These are phyloP conservation scores for Petrolisthes manimaculis DNA, from an alignment of 2,888 invertebrate species.

Conservation along the genomic window DNA sequence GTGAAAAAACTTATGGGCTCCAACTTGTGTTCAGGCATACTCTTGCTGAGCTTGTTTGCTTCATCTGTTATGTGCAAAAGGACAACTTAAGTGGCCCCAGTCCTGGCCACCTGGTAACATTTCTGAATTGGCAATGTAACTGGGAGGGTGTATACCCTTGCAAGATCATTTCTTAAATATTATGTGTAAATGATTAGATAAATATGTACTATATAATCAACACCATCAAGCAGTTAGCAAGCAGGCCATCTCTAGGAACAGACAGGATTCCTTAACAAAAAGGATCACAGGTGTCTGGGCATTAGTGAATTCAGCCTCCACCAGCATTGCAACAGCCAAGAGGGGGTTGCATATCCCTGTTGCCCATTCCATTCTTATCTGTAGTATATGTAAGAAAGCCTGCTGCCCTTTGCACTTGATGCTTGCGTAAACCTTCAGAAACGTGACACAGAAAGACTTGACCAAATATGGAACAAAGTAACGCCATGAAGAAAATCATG, in stretches of 20 bases:
- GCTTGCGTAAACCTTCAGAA: conserved; percentile 54
- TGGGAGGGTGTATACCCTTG: conserved; percentile 45
- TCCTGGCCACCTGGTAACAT: conserved; percentile 30
- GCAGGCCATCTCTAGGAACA: conserved; percentile 57
- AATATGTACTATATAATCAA: conserved; percentile 64
- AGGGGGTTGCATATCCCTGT: background rate
- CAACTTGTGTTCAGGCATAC: conserved; percentile 25
- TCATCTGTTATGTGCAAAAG: conserved; percentile 36
- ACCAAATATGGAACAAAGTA: conserved; percentile 36
- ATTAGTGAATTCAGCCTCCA: conserved; percentile 24
- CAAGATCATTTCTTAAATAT: conserved; percentile 47
- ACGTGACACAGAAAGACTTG: conserved; percentile 41
- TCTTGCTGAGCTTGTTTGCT: conserved; percentile 16
- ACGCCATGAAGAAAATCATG: conserved; percentile 8
- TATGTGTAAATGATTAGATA: conserved; percentile 60
- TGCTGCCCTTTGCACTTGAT: conserved; percentile 53
- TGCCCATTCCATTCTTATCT: conserved; percentile 26
- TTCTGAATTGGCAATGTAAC: conserved; percentile 46
- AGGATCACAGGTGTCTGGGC: conserved; percentile 33
- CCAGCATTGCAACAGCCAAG: background rate
- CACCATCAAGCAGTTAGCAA: conserved; percentile 59
- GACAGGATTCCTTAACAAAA: conserved; percentile 33
- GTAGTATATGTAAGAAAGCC: conserved; percentile 43
- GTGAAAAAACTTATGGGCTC: background rate
- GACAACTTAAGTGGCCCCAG: conserved; percentile 25